Evolutionary conservation across 2,888 invertebrate species (phyloP), one percentile per base, ranked within the genome.

Genomic region (Melanostoma scalare): DNA sequence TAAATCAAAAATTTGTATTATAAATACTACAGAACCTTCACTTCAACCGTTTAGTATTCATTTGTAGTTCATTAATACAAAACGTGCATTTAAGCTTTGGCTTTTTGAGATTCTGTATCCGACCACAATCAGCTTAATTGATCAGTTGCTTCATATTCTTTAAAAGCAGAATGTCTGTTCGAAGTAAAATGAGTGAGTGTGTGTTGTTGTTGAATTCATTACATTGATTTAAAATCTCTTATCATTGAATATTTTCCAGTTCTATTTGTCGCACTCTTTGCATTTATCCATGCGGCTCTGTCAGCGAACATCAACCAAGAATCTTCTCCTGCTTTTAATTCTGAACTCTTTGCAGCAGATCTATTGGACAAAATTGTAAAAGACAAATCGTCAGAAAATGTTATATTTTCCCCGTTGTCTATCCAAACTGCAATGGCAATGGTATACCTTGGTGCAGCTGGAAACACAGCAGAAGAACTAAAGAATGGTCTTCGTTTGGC

Each of bases 401-500:
- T 88, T 0, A 86, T 90, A 20, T 82, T 88, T 38, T 90, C 90
- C 1, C 90, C 90, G 0, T 86, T 88, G 3, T 96, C 96, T 3
- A 89, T 96, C 82, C 95, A 96, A 90, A 89, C 95, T 67, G 94
- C 95, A 0, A 88, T 96, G 73, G 94, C 94, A 0, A 93, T 96
- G 86, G 91, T 96, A 2, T 94, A 93, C 73, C 94, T 96, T 89
- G 96, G 95, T 0, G 93, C 96, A 0, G 92, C 92, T 0, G 94
- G 94, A 0, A 79, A 90, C 8, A 90, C 90, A 4, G 89, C 88
- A 0, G 80, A 86, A 0, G 89, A 90, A 81, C 74, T 90, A 35
- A 86, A 87, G 0, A 73, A 72, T 4, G 87, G 78, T 0, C 77
- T 90, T 1, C 86, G 86, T 2, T 73, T 90, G 6, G 81, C 86